These are phyloP conservation scores for Drosophila pruinosa DNA, from an alignment of 1,140 invertebrate genomes.

Conservation along the genomic window DNA sequence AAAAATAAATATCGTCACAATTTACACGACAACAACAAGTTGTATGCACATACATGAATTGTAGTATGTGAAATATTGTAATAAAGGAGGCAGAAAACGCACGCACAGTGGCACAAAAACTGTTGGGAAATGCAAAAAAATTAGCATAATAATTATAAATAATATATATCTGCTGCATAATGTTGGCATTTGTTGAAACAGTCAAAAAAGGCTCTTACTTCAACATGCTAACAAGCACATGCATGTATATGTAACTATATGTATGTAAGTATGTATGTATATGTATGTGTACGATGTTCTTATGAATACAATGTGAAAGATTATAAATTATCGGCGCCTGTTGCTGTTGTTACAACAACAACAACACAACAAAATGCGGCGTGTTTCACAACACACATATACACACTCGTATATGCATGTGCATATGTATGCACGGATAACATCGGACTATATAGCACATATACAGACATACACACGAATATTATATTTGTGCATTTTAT, in stretches of 20 bases:
- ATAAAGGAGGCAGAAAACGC: conserved; percentile 47
- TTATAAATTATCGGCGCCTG: conserved; percentile 68
- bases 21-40: conserved; percentile 30
- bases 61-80: conserved; percentile 30
- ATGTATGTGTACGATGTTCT: not conserved
- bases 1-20: conserved; percentile 38
- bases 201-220: conserved; percentile 21
- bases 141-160: not conserved
- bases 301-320: conserved; percentile 41
- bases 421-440: not conserved
- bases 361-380: conserved; percentile 30
- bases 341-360: conserved; percentile 44
- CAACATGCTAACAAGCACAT: conserved; percentile 5
- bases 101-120: conserved; percentile 46
- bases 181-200: conserved; percentile 13
- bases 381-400: conserved; percentile 51
- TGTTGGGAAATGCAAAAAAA: conserved; percentile 9
- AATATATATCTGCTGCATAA: no score
- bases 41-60: conserved; percentile 1
- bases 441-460: not conserved
- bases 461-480: conserved; percentile 25
- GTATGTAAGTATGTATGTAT: not conserved
- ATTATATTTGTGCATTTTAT: conserved; percentile 44
- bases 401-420: not conserved
- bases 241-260: not conserved